These are phyloP conservation scores for Parthenolecanium corni DNA, from an alignment of 2,888 invertebrate species.

Conservation along the genomic window DNA sequence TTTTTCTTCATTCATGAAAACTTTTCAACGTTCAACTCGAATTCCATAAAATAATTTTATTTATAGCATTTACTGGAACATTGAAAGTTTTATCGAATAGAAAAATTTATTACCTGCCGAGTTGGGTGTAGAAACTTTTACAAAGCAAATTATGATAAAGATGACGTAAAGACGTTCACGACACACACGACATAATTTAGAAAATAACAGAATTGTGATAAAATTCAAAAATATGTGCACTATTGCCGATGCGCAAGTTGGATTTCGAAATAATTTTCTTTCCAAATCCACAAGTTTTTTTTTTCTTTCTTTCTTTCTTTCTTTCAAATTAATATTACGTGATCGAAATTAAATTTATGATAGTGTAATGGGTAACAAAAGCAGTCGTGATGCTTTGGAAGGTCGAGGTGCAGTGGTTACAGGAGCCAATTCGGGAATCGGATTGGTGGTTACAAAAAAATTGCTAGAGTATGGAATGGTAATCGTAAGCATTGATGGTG, in stretches of 20 bases:
- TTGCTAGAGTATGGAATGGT: conserved; percentile 31
- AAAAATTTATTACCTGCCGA: not conserved
- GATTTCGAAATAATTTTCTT: conserved; percentile 5
- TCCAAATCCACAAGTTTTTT: no score
- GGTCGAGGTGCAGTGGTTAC: conserved; percentile 33
- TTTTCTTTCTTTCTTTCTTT: no score
- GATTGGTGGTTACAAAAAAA: conserved; percentile 32
- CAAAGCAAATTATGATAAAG: no score
- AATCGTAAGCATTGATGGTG: conserved; percentile 33
- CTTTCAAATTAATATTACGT: no score
- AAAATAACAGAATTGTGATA: no score
- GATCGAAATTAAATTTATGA: no score
- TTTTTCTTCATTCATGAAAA: not conserved
- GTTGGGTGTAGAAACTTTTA: no score
- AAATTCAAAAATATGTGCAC: no score
- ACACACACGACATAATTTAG: no score
- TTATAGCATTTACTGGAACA: no score
- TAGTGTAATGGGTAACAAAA: conserved; percentile 9
- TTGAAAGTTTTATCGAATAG: not conserved
- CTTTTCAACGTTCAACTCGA: not conserved
- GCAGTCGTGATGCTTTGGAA: conserved; percentile 26
- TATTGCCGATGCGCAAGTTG: not conserved
- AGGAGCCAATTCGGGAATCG: conserved; percentile 35
- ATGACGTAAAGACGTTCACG: no score
- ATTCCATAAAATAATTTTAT: not conserved